Base-by-base conservation (phyloP, 2,797 vertebrate species). In the Xyrichtys novacula region DNA sequence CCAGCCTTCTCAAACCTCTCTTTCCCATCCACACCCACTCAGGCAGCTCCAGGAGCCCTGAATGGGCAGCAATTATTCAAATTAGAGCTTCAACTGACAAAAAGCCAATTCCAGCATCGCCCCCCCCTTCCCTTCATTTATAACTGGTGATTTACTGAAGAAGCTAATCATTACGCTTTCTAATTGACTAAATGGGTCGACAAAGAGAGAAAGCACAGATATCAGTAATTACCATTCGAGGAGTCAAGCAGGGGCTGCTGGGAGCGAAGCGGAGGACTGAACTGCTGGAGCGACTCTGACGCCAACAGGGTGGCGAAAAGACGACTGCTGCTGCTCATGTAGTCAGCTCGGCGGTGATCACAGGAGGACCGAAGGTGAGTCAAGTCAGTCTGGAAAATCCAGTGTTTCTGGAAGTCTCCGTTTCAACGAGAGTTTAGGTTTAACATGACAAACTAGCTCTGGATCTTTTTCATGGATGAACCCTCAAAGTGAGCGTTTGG, bases 181-280 rank as follows among this genome's bases (percentile, higher is more conserved):
- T 94, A 94, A 94, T 92, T 91, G 88, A 78, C 85, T 87, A 89
- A 92, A 94, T 91, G 78, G 89, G 79, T 72, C 26, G 76, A 90
- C 85, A 89, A 89, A 89, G 84, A 84, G 63, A 80, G 57, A 65
- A 78, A 85, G 88, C 92, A 92, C 89, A 92, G 75, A 86, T 74
- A 71, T 85, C 72, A 84, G 90, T 84, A 88, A 93, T 92, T 87
- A 89, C 53, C 78, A 54, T 64, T 28, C 44, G 43, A 66, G 63
- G 74, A 84, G 84, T 80, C 68, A 79, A 85, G 81, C 66, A 17
- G 71, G 66, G 78, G 77, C 40, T 74, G 76, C 73, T 67, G 79
- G 78, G 52, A 80, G 74, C 53, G 71, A 87, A 86, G 85, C 62
- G 85, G 73, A 54, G 67, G 56, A 57, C 49, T 75, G 80, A 89